Conservation (phyloP, 2,888 invertebrate genomes). For the Oscheius onirici region DNA sequence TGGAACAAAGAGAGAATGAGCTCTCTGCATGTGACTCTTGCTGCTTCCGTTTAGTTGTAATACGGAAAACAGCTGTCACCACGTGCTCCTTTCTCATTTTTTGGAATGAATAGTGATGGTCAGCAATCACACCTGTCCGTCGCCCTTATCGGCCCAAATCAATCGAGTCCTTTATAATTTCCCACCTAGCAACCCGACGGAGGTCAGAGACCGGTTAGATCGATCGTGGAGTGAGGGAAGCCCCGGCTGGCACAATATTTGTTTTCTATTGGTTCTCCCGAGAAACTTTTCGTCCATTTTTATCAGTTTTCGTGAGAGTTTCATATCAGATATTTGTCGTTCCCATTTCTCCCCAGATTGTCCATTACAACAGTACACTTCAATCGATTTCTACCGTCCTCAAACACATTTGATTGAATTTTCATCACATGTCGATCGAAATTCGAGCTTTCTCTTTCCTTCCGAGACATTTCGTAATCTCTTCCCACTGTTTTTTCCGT, state of each 20-base stretch:
- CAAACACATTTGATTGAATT: no score
- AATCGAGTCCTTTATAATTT: not conserved
- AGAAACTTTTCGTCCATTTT: not conserved
- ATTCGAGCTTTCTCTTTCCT: no score
- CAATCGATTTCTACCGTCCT: no score
- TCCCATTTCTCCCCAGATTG: no score
- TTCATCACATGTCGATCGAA: no score
- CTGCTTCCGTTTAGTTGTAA: conserved; percentile 13
- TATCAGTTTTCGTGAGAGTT: not conserved
- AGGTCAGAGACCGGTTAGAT: conserved; percentile 1
- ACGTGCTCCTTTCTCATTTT: not conserved
- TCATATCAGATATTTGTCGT: no score
- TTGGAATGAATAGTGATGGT: not conserved
- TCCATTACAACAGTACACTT: no score
- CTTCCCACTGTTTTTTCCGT: no score
- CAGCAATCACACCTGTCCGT: not conserved
- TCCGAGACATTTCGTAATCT: no score
- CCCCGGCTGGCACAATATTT: conserved; percentile 16
- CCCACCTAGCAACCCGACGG: not conserved
- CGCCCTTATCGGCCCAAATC: not conserved
- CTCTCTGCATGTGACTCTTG: conserved; percentile 20
- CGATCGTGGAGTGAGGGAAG: not conserved
- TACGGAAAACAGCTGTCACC: conserved; percentile 27
- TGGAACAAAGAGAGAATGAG: not conserved
- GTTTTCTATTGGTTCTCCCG: conserved; percentile 8